phyloP scores from a whole-genome alignment of 2,888 invertebrate genomes.

The Fabriciana adippe region DNA sequence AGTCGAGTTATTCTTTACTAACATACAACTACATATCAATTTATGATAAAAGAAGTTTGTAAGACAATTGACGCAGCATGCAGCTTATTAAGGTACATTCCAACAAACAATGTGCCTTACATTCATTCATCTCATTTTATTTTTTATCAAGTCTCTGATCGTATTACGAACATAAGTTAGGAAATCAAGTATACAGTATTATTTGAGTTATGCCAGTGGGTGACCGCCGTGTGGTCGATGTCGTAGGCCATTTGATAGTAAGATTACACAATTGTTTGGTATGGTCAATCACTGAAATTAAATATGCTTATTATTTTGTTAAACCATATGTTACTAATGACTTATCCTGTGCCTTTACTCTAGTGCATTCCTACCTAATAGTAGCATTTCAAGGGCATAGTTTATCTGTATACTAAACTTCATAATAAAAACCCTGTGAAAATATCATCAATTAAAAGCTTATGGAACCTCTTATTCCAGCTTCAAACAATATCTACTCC shows the following conservation, averaged over 20 bases:
- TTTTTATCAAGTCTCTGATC: constrained; percentile 61
- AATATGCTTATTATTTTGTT: neutral
- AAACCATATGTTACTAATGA: too few species aligned
- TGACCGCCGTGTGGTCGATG: constrained; percentile 64
- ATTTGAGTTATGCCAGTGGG: constrained; percentile 46
- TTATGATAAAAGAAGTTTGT: constrained; percentile 21
- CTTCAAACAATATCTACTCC: too few species aligned
- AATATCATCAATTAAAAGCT: too few species aligned
- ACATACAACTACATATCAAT: neutral
- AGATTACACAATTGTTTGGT: constrained; percentile 57
- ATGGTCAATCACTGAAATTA: constrained; percentile 9
- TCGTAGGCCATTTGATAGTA: constrained; percentile 62
- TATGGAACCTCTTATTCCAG: too few species aligned
- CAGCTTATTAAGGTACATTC: constrained; percentile 29
- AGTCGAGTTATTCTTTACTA: too few species aligned
- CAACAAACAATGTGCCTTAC: constrained; percentile 45
- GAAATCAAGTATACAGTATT: constrained; percentile 65
- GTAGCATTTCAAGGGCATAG: too few species aligned
- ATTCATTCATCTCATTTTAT: constrained; percentile 46
- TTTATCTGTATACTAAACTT: too few species aligned
- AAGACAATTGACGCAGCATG: constrained; percentile 24
- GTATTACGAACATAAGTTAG: constrained; percentile 61
- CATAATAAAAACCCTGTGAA: too few species aligned
- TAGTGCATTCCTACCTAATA: too few species aligned
- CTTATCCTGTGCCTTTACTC: too few species aligned